Base-by-base conservation (phyloP, 2,888 invertebrate species). In the Drosophila picticornis region DNA sequence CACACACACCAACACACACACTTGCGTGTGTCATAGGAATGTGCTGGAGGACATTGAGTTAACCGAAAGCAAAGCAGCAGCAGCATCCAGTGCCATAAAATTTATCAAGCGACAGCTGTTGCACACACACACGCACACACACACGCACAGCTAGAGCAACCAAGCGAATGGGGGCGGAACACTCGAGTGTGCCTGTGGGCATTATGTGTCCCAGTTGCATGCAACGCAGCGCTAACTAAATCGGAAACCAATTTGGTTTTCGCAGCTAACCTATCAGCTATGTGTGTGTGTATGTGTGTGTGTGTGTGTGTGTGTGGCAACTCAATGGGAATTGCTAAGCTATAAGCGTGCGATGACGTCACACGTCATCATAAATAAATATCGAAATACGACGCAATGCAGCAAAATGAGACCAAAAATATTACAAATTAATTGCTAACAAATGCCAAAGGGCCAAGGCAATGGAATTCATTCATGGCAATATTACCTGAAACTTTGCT, bases 171-270 rank as follows among this genome's bases (percentile, higher is more conserved):
- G 22, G 16, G 7, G 16, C 46, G 50, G 71, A 40, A 66, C 52
- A 57, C 62, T 48, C 22, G 59, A 46, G n/a, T 31, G 67, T 52
- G 68, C 79, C 72, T 66, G 27, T 57, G 80, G 80, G 69, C 66
- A 50, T 67, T 60, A 70, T 69, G 64, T 79, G 66, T 64, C 66
- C 61, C 77, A 74, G 68, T 58, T 53, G 75, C 75, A 22, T 51
- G 61, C 67, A 75, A 25, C 16, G 25, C 16, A 77, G 58, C 61
- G 63, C 66, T 67, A 71, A 72, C 83, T 83, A 77, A 84, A 88
- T 84, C 81, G 73, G 81, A 88, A 88, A 88, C 85, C 88, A 84
- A 84, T 84, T 84, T 84, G 81, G 80, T 81, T 81, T 73, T 81
- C 83, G 58, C 59, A 57, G 63, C 65, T 75, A 36, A 69, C 69